These are phyloP conservation scores for Archips xylosteana DNA, from an alignment of 2,888 invertebrate genomes.

Conservation along the genomic window DNA sequence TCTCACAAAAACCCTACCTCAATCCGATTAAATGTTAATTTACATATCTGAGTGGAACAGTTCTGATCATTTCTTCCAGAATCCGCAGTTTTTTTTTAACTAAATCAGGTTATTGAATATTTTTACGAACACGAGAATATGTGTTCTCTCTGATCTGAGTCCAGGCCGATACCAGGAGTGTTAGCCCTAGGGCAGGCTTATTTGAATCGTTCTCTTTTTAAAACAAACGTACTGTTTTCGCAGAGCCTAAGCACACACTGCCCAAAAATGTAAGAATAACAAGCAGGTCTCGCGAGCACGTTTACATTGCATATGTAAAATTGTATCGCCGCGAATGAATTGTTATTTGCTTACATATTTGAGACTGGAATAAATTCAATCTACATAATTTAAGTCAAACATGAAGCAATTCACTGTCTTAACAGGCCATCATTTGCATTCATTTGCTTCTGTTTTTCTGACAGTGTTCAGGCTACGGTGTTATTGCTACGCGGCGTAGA, in stretches of 20 bases:
- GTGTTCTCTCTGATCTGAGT: no score
- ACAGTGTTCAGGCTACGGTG: neutral
- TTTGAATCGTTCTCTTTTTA: neutral
- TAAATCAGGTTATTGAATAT: no score
- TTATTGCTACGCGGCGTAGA: neutral
- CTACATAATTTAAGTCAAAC: slow-evolving; percentile 1
- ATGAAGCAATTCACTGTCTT: neutral
- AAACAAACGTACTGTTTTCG: neutral
- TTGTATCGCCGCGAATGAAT: neutral
- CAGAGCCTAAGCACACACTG: neutral
- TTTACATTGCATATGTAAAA: neutral
- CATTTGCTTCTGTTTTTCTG: neutral
- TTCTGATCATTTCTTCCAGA: no score
- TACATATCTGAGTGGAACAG: no score
- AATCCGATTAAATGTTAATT: no score
- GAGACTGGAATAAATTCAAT: neutral
- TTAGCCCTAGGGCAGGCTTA: neutral
- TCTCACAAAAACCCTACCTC: no score
- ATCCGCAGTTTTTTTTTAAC: no score
- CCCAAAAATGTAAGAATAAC: slow-evolving; percentile 8
- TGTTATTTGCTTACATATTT: neutral
- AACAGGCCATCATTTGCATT: neutral
- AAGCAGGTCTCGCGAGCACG: neutral
- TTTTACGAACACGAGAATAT: no score
- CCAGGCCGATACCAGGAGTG: no score